Base-by-base conservation (phyloP, 2,113 vertebrate genomes). In the Syngnathoides biaculeatus region DNA sequence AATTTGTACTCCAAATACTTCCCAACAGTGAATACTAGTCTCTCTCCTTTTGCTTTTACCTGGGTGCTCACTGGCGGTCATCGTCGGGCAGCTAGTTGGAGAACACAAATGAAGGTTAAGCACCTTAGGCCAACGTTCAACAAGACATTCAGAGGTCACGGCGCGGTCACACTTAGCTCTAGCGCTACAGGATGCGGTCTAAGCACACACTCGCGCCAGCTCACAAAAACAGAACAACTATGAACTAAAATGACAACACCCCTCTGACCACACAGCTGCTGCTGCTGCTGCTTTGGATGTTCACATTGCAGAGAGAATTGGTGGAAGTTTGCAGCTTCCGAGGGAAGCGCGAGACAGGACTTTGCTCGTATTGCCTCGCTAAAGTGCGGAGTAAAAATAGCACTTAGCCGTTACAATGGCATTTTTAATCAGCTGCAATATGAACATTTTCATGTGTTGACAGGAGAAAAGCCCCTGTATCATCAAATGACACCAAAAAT, bases 91-190 rank as follows among this genome's bases (percentile, higher is more conserved):
- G 90, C 92, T 93, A 87, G 39, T 80, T 79, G 82, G 78, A 85
- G 74, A 85, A 89, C 76, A 91, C n/a, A 91, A 77, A 86, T 69
- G 62, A 42, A 82, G 30, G 74, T 91, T 90, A 88, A 91, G 83
- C 48, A n/a, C 52, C 53, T 27, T 22, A 20, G 65, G 61, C 48
- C 50, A 38, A 22, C 43, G 24, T 39, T 17, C 48, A 19, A 62
- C 62, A 48, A 65, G 69, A 69, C 43, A 60, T 40, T 56, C 63
- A 62, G 68, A 19, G 62, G 48, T 52, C 45, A 47, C 17, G 15
- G 17, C 8, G 47, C 35, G 57, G 69, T 55, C 52, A 55, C 48
- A 52, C 22, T 24, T 26, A 1, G 22, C 52, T 53, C 22, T 24
- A 11, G 19, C 22, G 19, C 22, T 5, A 55, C n/a, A 26, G 52